Conservation (phyloP, 2,888 invertebrate genomes). For the Eurois occulta region DNA sequence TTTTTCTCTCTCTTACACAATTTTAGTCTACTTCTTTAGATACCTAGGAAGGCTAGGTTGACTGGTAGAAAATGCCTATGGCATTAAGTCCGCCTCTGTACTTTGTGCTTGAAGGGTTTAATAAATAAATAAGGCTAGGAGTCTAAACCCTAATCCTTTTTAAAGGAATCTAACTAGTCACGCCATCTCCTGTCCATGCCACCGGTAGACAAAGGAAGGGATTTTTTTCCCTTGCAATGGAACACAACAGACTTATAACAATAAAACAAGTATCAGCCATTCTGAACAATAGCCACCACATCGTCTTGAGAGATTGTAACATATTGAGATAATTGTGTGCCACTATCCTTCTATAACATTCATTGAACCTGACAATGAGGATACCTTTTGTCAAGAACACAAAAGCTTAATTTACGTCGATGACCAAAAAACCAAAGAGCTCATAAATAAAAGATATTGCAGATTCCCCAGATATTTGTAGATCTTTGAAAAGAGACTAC, state of each 20-base stretch:
- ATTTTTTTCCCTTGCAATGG: not conserved
- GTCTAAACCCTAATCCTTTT: too few relatives aligned
- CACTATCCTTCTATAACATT: not conserved
- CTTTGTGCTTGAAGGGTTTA: too few relatives aligned
- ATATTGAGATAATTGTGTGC: not conserved
- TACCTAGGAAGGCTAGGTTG: too few relatives aligned
- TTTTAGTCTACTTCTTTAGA: not conserved
- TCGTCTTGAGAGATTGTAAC: not conserved
- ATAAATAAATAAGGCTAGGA: too few relatives aligned
- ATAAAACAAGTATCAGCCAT: not conserved
- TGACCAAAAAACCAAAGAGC: not conserved
- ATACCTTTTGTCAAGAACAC: slow-evolving; percentile 12
- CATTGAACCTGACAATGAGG: not conserved
- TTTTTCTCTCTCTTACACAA: too few relatives aligned
- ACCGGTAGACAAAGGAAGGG: not conserved
- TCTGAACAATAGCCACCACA: not conserved
- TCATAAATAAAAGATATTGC: too few relatives aligned
- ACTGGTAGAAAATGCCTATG: too few relatives aligned
- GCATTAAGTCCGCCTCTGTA: too few relatives aligned
- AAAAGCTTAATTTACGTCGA: not conserved
- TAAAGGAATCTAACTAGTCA: not conserved
- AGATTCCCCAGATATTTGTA: not conserved
- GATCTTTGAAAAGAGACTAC: slow-evolving; percentile 1
- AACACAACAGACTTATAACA: not conserved
- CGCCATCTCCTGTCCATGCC: not conserved